Evolutionary conservation across 2,113 vertebrate genomes (phyloP).

Genomic region (Lasiurus cinereus): DNA sequence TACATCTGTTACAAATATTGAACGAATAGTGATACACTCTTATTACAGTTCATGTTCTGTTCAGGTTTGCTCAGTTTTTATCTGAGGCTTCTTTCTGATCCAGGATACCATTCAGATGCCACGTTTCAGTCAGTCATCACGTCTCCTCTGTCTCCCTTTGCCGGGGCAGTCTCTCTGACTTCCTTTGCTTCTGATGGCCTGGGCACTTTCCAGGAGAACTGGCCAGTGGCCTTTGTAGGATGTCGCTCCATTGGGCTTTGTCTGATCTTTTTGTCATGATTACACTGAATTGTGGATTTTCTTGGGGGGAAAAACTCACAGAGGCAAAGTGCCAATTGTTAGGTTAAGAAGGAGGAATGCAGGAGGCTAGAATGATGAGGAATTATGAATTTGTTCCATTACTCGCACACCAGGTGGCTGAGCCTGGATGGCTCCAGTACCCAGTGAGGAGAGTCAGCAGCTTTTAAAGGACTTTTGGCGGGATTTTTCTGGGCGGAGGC

Average conservation of each 20-base stretch:
- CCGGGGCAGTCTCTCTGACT: neutral
- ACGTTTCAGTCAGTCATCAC: accelerated
- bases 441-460: no score
- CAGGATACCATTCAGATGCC: neutral
- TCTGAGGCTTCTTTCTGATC: neutral
- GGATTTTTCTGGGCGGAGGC: no score
- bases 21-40: neutral
- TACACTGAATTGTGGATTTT: neutral
- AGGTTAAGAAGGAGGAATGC: no score
- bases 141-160: neutral
- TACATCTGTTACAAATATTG: neutral
- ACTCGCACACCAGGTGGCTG: no score
- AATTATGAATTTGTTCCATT: no score
- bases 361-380: no score
- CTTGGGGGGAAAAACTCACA: no score
- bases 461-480: no score
- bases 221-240: neutral
- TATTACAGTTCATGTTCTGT: neutral
- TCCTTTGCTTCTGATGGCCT: neutral
- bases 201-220: neutral
- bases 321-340: neutral
- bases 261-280: neutral
- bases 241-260: neutral
- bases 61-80: neutral
- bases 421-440: no score